Conservation (phyloP, 2,888 invertebrate genomes). For the Oscheius sp. region DNA sequence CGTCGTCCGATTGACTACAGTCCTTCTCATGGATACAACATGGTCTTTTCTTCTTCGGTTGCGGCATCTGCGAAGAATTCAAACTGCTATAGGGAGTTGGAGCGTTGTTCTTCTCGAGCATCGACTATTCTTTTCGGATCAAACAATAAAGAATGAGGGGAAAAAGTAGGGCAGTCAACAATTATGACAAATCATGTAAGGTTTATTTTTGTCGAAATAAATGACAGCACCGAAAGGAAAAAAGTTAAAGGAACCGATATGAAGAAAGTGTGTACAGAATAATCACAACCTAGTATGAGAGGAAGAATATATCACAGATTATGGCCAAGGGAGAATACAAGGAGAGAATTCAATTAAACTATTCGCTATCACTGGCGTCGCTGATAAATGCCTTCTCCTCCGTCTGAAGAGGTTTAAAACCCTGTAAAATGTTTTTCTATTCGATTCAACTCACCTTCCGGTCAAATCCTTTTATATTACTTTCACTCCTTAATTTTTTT, state of each 20-base stretch:
- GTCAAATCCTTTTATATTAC: slow-evolving; percentile 27
- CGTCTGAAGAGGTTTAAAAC: slow-evolving; percentile 64
- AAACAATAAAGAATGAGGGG: too few species aligned
- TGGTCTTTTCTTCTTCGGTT: neutral
- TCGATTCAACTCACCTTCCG: slow-evolving; percentile 26
- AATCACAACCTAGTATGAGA: neutral
- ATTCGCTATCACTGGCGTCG: slow-evolving; percentile 51
- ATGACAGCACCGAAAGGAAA: too few species aligned
- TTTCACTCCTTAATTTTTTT: neutral
- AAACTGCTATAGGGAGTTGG: neutral
- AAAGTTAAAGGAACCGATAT: neutral
- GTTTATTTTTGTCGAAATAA: too few species aligned
- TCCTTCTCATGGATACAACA: slow-evolving; percentile 7
- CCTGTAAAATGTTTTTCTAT: slow-evolving; percentile 44
- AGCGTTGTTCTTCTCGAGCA: too few species aligned
- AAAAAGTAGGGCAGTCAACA: too few species aligned
- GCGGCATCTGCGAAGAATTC: neutral
- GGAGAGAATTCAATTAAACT: neutral
- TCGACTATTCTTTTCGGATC: too few species aligned
- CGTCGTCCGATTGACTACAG: neutral
- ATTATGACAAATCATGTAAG: too few species aligned
- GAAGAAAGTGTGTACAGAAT: neutral
- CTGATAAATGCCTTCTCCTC: slow-evolving; percentile 53
- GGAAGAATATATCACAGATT: slow-evolving; percentile 13
- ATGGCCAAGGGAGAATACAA: neutral